Conservation (phyloP, 2,888 invertebrate species). For the Drosophila fungiperda region DNA sequence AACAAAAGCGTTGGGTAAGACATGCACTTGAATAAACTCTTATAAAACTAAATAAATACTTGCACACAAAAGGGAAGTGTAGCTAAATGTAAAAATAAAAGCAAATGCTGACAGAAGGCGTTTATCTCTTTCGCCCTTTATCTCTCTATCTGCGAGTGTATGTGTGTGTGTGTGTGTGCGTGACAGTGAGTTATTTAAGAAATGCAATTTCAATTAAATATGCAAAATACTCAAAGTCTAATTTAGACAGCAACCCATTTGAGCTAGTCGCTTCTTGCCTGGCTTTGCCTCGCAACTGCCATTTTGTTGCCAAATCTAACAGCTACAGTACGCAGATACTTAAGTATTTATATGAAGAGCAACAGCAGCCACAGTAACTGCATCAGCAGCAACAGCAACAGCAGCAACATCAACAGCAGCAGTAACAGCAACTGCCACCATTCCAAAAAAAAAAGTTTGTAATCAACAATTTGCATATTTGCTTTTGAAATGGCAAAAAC, state of each 20-base stretch:
- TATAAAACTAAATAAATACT: slow-evolving; percentile 74
- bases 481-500: slow-evolving; percentile 72
- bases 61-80: slow-evolving; percentile 39
- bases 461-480: slow-evolving; percentile 81
- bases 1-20: slow-evolving; percentile 67
- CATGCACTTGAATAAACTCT: slow-evolving; percentile 78
- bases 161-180: slow-evolving; percentile 38
- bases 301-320: slow-evolving; percentile 46
- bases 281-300: slow-evolving; percentile 34
- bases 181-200: slow-evolving; percentile 79
- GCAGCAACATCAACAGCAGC: neutral
- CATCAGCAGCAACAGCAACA: neutral
- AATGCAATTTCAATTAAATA: slow-evolving; percentile 79
- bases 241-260: slow-evolving; percentile 65
- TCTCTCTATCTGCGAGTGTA: neutral
- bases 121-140: slow-evolving; percentile 4
- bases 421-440: slow-evolving; percentile 11
- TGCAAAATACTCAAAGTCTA: slow-evolving; percentile 80
- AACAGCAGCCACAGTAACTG: slow-evolving; percentile 6
- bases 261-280: slow-evolving; percentile 20
- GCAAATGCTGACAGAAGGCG: slow-evolving; percentile 40
- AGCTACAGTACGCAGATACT: slow-evolving; percentile 68
- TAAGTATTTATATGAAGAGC: slow-evolving; percentile 73
- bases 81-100: slow-evolving; percentile 67
- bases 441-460: slow-evolving; percentile 72